Base-by-base conservation (phyloP, 1,140 invertebrate genomes). In the Colletes latitarsis region DNA sequence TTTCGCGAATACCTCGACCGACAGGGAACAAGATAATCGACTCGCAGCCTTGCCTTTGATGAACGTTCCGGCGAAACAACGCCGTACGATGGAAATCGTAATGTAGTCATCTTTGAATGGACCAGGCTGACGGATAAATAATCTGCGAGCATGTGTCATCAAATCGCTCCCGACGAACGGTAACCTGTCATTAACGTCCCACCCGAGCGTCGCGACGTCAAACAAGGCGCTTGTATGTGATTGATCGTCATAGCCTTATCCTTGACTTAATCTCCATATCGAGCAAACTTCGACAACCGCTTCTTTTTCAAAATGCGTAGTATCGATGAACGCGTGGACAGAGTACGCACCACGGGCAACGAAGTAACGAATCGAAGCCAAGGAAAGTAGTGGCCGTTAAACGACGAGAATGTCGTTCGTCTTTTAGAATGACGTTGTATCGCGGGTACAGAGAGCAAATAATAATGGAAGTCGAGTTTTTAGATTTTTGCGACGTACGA, bases 221-320 rank as follows among this genome's bases (percentile, higher is more conserved):
- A 49, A 46, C 58, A 52, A 80, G 82, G 82, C 66, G 64, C 46
- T 77, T n/a, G 46, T 55, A 77, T 60, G 64, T 77, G 82, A 86
- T 87, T 49, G 52, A 84, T 81, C 69, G 60, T 77, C 74, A 21
- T 19, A 57, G 69, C 19, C 43, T 81, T 80, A 86, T 75, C 77
- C 73, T 87, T 87, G 77, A 46, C 41, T 81, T 69, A 77, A 87
- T 77, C 84, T 78, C 66, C 70, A 70, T 86, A 83, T 87, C 75
- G 67, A 84, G 69, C 52, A 63, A 73, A 69, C 49, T 63, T 30
- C 64, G 63, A 78, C 57, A 63, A 49, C 68, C 53, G 46, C 17
- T 49, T 78, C 77, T 58, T 64, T 60, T n/a, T 55, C 63, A 14
- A 72, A 71, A 21, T 41, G 76, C 68, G 76, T 43, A 63, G 57